Evolutionary conservation across 2,888 invertebrate species (phyloP), one percentile per base, ranked within the genome.

Genomic region (Platycnemis pennipes): DNA sequence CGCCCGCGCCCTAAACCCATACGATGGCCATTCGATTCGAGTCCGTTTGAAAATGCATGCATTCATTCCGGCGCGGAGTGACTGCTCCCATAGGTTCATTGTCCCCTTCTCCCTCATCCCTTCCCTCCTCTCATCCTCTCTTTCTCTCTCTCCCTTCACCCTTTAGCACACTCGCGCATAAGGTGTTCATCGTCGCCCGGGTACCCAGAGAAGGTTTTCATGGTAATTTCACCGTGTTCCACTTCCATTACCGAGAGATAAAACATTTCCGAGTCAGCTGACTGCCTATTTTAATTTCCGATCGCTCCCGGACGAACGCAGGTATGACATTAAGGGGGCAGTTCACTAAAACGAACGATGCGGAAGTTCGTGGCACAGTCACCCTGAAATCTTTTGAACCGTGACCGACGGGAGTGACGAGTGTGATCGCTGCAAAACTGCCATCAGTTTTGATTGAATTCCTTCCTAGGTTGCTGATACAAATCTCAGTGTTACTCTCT

Each of bases 231-330:
- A 16, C 63, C 11, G 42, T 63, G 91, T 16, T 91, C 91, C 44
- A 91, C 26, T 91, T 91, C 91, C 91, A 91, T 91, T 42, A 45
- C n/a, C 63, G 44, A 44, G 44, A 63, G 19, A 69, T n/a, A 69
- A 63, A 91, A 44, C 69, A 91, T 91, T 91, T 44, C 63, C 49
- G 49, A 49, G 88, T 87, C 46, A n/a, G 26, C n/a, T 46, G 87
- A 87, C 22, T 8, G 87, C 44, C 69, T 19, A 91, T 91, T 91
- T 63, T 44, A 91, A 91, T 91, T 69, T 91, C 91, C 7, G 56
- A 91, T 63, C 63, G 44, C n/a, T 13, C 44, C 42, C 44, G 44
- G 46, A 2, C 26, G 87, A n/a, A 45, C 91, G 22, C 44, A 45
- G 63, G n/a, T 77, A 77, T 11, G 77, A 37, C 77, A 37, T n/a